Base-by-base conservation (phyloP, 2,888 invertebrate genomes). In the Meta bourneti region DNA sequence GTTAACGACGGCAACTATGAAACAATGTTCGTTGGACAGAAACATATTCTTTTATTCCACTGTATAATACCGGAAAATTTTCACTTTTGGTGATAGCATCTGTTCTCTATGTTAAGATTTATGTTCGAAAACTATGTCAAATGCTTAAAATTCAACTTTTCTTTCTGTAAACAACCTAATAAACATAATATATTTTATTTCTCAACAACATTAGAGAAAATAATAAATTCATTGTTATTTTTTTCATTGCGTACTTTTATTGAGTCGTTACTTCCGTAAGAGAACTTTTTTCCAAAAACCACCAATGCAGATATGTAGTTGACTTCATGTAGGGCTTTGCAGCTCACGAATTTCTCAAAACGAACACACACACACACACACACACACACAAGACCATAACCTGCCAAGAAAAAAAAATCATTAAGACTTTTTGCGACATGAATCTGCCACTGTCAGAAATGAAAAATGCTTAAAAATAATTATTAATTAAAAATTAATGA, bases 221-320 rank as follows among this genome's bases (percentile, higher is more conserved):
- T 75, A 82, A 72, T 84, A 84, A 84, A 84, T 54, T 84, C 54
- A 84, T 75, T 84, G 74, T 84, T 84, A 84, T 84, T 84, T 84
- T 84, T 83, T 84, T 75, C 84, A 74, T 84, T 84, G 74, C 74
- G 84, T 84, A 82, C 34, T 34, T 34, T 34, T 4, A 34, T 34
- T 34, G 34, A 34, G 4, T 34, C 34, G 34, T 34, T 34, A 34
- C 4, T 34, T 72, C 8, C 2, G 72, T 72, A 69, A 69, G n/a
- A 2, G n/a, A 2, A 69, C 13, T 69, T 13, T 69, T 34, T 34
- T 34, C 4, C 4, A 34, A 34, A 34, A 4, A 1, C 34, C 4
- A 34, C 34, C 34, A 34, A 34, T 34, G 34, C 34, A 34, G 34
- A 2, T 34, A 34, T 34, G 34, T 34, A 2, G 34, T 4, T 34